These are phyloP conservation scores for Bujurquina vittata DNA, from an alignment of 2,113 vertebrate genomes.

Conservation along the genomic window DNA sequence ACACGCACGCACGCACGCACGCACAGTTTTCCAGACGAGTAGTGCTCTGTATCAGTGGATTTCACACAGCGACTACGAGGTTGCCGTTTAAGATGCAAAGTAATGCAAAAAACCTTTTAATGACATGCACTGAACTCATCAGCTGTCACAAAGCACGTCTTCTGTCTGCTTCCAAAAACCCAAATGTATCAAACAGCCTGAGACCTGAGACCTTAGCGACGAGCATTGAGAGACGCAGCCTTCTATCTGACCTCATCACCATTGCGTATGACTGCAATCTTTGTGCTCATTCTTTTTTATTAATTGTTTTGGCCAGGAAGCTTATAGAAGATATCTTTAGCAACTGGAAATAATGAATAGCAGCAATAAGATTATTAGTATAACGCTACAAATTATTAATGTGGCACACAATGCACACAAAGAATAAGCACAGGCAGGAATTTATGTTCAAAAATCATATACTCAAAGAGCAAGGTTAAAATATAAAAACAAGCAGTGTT, in stretches of 20 bases:
- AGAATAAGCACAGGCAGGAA: neutral
- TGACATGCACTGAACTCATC: neutral
- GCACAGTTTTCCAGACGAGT: neutral
- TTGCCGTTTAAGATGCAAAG: neutral
- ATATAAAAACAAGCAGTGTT: no score
- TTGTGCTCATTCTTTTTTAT: neutral
- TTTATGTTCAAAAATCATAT: neutral
- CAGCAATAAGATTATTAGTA: rapidly evolving
- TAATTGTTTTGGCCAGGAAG: neutral
- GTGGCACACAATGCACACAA: neutral
- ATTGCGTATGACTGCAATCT: neutral
- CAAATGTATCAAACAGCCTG: rapidly evolving
- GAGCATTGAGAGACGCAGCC: neutral
- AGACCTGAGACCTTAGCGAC: neutral
- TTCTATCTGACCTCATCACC: neutral
- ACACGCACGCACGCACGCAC: no score
- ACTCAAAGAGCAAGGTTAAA: no score
- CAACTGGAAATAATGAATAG: neutral
- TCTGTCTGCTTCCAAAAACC: neutral
- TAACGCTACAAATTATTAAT: no score
- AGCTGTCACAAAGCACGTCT: neutral
- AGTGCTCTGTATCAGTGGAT: neutral
- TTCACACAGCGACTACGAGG: slow-evolving; percentile 34
- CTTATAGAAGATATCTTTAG: neutral
- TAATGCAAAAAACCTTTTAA: neutral